Evolutionary conservation across 2,797 vertebrate genomes (phyloP), one percentile per base, ranked within the genome.

Genomic region (Xerus rutilus): DNA sequence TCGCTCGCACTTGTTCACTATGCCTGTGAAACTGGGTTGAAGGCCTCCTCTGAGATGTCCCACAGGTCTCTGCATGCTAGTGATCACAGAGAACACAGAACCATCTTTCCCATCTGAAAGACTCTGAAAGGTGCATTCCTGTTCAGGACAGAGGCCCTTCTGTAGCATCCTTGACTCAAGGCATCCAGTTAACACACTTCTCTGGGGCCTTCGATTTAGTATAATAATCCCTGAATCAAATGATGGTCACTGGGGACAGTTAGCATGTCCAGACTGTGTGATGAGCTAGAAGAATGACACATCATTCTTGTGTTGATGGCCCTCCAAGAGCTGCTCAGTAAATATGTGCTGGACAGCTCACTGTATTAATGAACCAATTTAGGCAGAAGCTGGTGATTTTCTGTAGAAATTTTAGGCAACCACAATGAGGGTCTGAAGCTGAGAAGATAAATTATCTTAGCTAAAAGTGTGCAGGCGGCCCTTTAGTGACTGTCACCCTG

Each of bases 401-500:
- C 72, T 79, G 32, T 4, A 92, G 45, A 78, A 84, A 47, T 15
- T 70, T 78, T 49, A 78, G 88, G 89, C 83, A 92, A 74, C 12
- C 20, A 23, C 76, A 79, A 77, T 18, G 88, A 94, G n/a, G 54
- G 70, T 25, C 5, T 21, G 52, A 81, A 64, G 47, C 84, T 76
- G 73, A 45, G 39, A 70, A 73, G 82, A 77, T 59, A 65, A 4
- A 14, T 7, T 25, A 13, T 73, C 62, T 52, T 39, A 57, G 54
- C 23, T 62, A 7, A 65, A 83, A 74, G 47, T 28, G 6, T 13
- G 1, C 4, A 8, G 54, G 39, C 0, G 0, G 5, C 45, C 17
- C 52, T 74, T 69, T 54, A 2, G 59, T 30, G 65, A 43, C 64
- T 21, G 4, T 30, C 25, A 47, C 54, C 39, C 45, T 57, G 17